Evolutionary conservation across 2,888 invertebrate genomes (phyloP), one percentile per base, ranked within the genome.

Genomic region (Lasioglossum calceatum): DNA sequence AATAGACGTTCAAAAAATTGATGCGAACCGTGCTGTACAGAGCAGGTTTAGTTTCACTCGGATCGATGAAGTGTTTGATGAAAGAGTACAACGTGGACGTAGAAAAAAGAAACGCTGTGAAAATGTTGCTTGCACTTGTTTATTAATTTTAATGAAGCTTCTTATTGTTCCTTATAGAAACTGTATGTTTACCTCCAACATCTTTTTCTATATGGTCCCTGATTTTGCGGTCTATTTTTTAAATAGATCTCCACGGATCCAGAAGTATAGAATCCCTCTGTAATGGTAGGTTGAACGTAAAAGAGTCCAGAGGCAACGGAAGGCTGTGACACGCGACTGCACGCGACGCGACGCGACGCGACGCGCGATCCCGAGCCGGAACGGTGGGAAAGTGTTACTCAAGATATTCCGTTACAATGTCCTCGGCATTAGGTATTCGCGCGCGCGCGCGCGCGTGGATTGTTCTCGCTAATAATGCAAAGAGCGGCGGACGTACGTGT

Each of bases 361-460:
- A 64, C 32, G 61, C 32, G 32, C 27, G 27, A 4, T 10, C 16
- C 61, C 1, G 32, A 14, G 16, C 27, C n/a, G 27, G 27, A 61
- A 61, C 61, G 61, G 14, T 64, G 27, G 27, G 61, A 12, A 27
- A 61, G 61, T 14, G 61, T 61, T 27, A 61, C 27, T 61, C 61
- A 27, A 64, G 61, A 64, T 64, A 64, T 64, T 32, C 32, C 61
- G 61, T 64, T 32, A 27, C 14, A 64, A 19, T 36, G 67, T 67
- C 81, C 81, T 83, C 85, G 87, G 36, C 89, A 92, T 92, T 91
- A 92, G 91, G 92, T 88, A 92, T 92, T 91, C 92, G 87, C 87
- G 88, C 79, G 27, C 27, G 27, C 27, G 88, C 92, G 87, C 87
- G 88, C 79, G 27, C 27, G 27, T 0, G 88, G 84, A 78, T 84